Base-by-base conservation (phyloP, 1,140 invertebrate species). In the Drosophila pachea region DNA sequence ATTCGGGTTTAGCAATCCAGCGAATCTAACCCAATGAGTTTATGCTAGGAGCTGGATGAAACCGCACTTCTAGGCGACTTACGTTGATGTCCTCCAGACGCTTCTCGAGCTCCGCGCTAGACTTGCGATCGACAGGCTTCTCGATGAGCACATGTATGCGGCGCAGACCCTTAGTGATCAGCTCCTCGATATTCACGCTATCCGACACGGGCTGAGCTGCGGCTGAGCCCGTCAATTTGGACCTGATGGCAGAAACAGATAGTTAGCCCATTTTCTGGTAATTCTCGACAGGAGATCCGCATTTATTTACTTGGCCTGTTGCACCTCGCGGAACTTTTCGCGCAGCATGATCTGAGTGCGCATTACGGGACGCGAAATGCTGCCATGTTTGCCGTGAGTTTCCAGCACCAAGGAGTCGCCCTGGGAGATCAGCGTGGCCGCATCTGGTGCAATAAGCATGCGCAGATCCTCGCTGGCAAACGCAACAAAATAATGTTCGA, bases 361-460 rank as follows among this genome's bases (percentile, higher is more conserved):
- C 81, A 89, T 88, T 1, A 89, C 87, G 3, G 83, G 58, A 0
- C 81, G 84, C 0, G 89, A 89, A 3, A 90, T 74, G 64, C 76
- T 77, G 12, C 83, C 83, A 53, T 86, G 84, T 50, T 78, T 89
- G 12, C 89, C 89, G 63, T 94, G 93, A 2, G 93, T 92, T 59
- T 91, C 91, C 72, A 94, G 90, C 0, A 95, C 93, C 35, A 96
- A 89, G 45, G 93, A 93, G 84, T 96, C 95, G 1, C 95, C 95
- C 79, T 93, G 92, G 9, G 94, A 95, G 47, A 96, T 95, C 12
- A 95, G 89, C 45, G 93, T 93, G 8, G 95, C 94, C 54, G 94
- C 94, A 88, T 95, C 95, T 0, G 95, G 94, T 5, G 95, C 94
- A 56, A 95, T 89, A 4, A 84, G 61, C 12, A 88, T 69, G 14